Conservation (phyloP, 2,888 invertebrate species). For the Geophilus truncorum region DNA sequence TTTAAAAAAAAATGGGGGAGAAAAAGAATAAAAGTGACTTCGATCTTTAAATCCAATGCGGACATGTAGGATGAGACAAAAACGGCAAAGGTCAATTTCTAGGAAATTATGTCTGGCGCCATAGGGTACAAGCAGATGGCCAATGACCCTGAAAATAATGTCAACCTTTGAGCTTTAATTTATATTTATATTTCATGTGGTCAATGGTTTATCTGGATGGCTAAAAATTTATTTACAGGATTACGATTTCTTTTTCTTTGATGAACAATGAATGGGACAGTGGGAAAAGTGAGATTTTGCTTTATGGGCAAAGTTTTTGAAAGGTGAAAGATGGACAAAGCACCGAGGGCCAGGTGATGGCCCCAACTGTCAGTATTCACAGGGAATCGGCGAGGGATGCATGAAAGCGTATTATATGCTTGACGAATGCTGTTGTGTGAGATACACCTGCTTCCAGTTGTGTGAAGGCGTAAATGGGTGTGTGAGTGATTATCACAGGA, state of each 20-base stretch:
- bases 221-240: too few species aligned
- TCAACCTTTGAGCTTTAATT: background rate
- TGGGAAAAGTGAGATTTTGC: background rate
- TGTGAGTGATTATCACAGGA: background rate
- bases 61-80: too few species aligned
- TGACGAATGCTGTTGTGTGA: background rate
- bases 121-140: background rate
- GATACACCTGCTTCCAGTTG: background rate
- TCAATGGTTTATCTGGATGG: background rate
- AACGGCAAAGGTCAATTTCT: background rate
- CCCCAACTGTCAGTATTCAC: constrained; percentile 10
- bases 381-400: background rate
- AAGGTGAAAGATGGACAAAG: background rate
- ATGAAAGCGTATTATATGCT: background rate
- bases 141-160: constrained; percentile 12
- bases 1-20: too few species aligned
- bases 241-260: background rate
- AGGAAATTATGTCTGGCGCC: background rate
- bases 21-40: background rate
- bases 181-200: background rate
- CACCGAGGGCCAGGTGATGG: background rate
- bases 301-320: background rate
- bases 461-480: background rate
- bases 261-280: background rate
- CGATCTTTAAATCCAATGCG: background rate